These are phyloP conservation scores for Tympanuchus pallidicinctus DNA, from an alignment of 2,113 vertebrate species.

Conservation along the genomic window DNA sequence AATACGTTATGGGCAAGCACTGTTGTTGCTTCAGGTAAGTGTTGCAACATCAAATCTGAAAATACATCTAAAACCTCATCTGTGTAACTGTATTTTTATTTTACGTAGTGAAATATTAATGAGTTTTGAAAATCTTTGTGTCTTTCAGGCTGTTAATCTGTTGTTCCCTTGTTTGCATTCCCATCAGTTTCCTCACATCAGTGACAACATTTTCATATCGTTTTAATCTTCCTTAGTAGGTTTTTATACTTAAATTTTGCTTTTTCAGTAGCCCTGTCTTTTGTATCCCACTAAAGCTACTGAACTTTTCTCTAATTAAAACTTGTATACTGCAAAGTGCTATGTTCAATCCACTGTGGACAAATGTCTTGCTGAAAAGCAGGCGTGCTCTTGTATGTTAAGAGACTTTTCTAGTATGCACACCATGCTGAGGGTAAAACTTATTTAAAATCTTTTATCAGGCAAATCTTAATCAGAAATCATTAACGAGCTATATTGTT, in stretches of 20 bases:
- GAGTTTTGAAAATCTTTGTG: neutral
- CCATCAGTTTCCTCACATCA: neutral
- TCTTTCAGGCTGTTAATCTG: neutral
- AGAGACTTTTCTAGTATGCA: neutral
- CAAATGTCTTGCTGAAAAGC: neutral
- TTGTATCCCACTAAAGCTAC: neutral
- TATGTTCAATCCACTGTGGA: neutral
- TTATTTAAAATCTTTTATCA: neutral
- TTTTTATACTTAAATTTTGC: neutral
- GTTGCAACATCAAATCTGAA: neutral
- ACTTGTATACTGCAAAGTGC: neutral
- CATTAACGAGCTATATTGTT: neutral
- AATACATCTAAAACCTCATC: neutral
- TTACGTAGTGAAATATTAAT: neutral
- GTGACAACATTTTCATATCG: neutral
- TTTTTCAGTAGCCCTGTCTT: neutral
- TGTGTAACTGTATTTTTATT: neutral
- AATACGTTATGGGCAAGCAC: conserved; percentile 98
- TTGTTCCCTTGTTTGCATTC: neutral
- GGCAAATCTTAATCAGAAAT: neutral
- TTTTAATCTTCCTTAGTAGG: neutral
- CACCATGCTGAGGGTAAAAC: neutral
- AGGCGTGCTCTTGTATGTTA: neutral
- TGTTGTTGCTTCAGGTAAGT: conserved; percentile 93
- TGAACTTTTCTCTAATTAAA: neutral